Percentiles rank a stretch among this genome's conserved stretches.
phyloP scores from a whole-genome alignment of 2,888 invertebrate genomes.

The Sisyra terminalis region DNA sequence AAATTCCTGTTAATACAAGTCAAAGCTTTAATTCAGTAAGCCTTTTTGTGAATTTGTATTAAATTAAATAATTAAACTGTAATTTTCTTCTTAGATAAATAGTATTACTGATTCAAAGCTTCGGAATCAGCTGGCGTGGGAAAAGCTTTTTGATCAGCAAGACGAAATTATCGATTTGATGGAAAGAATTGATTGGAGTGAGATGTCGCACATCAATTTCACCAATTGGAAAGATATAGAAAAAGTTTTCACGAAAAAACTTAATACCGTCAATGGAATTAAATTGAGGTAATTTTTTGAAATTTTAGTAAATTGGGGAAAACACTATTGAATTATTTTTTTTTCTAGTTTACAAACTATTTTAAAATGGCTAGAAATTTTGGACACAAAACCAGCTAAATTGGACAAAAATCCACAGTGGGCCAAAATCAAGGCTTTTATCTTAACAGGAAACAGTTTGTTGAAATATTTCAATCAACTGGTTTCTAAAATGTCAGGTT shows the following conservation, averaged over 20 bases:
- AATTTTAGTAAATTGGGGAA: not conserved
- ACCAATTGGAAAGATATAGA: not conserved
- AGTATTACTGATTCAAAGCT: not conserved
- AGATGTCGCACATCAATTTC: not conserved
- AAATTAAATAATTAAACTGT: not conserved
- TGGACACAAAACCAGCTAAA: not conserved
- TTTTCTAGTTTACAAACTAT: conserved; percentile 1
- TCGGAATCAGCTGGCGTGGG: not conserved
- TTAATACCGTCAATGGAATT: not conserved
- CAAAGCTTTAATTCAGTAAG: not conserved
- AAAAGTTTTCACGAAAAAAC: not conserved
- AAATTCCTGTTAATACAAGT: not conserved
- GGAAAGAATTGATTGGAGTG: not conserved
- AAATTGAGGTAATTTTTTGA: not conserved
- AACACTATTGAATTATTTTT: not conserved
- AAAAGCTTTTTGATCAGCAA: not conserved
- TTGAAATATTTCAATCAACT: not conserved
- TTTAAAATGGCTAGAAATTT: not conserved
- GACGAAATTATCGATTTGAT: not conserved
- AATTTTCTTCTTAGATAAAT: too few species aligned
- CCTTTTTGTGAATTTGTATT: not conserved
- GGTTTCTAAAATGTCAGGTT: not conserved
- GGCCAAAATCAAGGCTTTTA: not conserved
- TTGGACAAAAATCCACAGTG: not conserved
- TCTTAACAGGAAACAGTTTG: not conserved